Evolutionary conservation across 2,797 vertebrate genomes (phyloP).

Genomic region (Syngnathus acus): DNA sequence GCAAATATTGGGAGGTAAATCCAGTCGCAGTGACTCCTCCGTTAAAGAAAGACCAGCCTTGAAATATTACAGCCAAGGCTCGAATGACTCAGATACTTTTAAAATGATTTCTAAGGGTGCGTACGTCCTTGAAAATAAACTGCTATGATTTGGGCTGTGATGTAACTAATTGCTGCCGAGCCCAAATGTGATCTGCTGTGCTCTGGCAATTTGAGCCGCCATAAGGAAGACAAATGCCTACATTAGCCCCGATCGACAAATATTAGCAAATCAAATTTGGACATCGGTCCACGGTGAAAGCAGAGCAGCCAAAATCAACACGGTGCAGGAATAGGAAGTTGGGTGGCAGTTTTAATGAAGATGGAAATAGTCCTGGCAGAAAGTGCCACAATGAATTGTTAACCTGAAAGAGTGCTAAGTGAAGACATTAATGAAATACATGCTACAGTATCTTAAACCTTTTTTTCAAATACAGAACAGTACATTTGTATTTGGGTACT

Average conservation of each 20-base stretch:
- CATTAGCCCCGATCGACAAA: constrained; percentile 58
- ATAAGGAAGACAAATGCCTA: constrained; percentile 54
- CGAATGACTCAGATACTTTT: constrained; percentile 7
- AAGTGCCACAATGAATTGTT: neutral
- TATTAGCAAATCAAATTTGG: constrained; percentile 55
- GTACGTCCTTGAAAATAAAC: constrained; percentile 28
- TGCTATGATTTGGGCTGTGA: constrained; percentile 22
- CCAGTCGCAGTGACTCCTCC: constrained; percentile 13
- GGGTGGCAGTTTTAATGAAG: constrained; percentile 42
- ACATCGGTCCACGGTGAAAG: constrained; percentile 33
- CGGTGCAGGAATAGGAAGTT: constrained; percentile 32
- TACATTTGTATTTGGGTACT: neutral
- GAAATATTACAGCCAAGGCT: constrained; percentile 16
- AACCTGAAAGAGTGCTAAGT: neutral
- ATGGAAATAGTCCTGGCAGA: constrained; percentile 22
- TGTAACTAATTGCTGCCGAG: constrained; percentile 39
- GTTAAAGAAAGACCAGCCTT: constrained; percentile 10
- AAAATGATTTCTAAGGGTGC: neutral
- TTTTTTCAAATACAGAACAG: no score
- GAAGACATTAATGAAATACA: neutral
- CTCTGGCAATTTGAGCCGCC: constrained; percentile 38
- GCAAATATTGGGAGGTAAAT: constrained; percentile 49
- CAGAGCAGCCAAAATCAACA: constrained; percentile 35
- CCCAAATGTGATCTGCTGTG: constrained; percentile 35
- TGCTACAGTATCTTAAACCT: neutral